A percentile compares a stretch with the other conserved stretches of the same genome.
Conservation (phyloP, 2,113 vertebrate species). For the Eurypyga helias region DNA sequence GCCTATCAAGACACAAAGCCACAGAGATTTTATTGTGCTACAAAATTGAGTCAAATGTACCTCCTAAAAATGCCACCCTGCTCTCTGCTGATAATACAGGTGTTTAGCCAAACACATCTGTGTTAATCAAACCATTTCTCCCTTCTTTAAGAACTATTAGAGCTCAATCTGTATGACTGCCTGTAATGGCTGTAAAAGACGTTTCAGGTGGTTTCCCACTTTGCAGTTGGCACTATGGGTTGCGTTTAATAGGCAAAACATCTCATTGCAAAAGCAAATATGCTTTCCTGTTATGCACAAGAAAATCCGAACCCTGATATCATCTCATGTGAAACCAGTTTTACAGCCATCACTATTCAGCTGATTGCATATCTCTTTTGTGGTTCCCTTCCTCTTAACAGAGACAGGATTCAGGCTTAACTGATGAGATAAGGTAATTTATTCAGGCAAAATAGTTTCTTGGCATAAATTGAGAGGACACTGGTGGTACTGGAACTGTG, state of each 20-base stretch:
- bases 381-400: neutral
- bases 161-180: neutral
- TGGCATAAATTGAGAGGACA: neutral
- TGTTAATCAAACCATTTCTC: neutral
- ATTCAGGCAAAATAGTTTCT: neutral
- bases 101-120: neutral
- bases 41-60: neutral
- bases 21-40: neutral
- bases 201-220: slow-evolving; percentile 19
- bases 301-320: slow-evolving; percentile 8
- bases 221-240: neutral
- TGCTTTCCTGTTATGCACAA: neutral
- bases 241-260: slow-evolving; percentile 36
- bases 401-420: neutral
- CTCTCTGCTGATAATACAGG: neutral
- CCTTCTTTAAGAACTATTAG: neutral
- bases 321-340: slow-evolving; percentile 51
- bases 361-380: neutral
- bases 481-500: neutral
- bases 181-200: neutral
- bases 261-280: slow-evolving; percentile 53
- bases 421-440: neutral
- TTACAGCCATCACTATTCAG: neutral
- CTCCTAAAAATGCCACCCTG: neutral
- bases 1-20: neutral